Base-by-base conservation (phyloP, 2,888 invertebrate species). In the Drosophila koepferae region DNA sequence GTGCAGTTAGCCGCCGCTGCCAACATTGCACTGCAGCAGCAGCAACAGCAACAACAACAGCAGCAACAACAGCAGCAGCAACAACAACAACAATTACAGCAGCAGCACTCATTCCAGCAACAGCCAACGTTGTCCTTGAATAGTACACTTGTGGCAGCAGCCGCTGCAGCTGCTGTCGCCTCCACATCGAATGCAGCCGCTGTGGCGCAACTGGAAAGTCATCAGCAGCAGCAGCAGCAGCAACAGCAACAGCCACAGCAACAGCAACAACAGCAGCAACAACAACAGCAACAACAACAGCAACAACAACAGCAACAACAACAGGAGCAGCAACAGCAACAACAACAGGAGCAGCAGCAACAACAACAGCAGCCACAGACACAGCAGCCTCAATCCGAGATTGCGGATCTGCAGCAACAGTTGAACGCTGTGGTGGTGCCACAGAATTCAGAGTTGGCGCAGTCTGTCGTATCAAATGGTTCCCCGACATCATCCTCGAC, bases 21-120 rank as follows among this genome's bases (percentile, higher is more conserved):
- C 6, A 90, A 87, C 61, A 88, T 94, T 80, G 93, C 94, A 66
- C 82, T 92, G 60, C 89, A 92, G 58, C 92, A 91, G 68, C 91
- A 91, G 67, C 91, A 91, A 66, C 91, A 91, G 70, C 91, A 91
- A 62, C 91, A 91, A 61, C 78, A 90, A 41, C 91, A 91, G 64
- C 91, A 91, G 18, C 91, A 91, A 55, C 91, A 91, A 59, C 78
- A 90, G 41, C 91, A 91, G 65, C 91, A 92, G 64, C 79, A 14
- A 36, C 91, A n/a, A n/a, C n/a, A n/a, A n/a, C n/a, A 92, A 64
- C 79, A 14, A 38, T 91, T 91, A 64, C 79, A 91, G 43, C 91
- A 91, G 70, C 92, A 92, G 78, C 91, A 92, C 72, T 90, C 90
- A 90, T 92, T 92, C 84, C 91, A 91, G 83, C 92, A 92, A 72